Evolutionary conservation across 2,113 vertebrate species (phyloP).

Genomic region (Phaethon lepturus): DNA sequence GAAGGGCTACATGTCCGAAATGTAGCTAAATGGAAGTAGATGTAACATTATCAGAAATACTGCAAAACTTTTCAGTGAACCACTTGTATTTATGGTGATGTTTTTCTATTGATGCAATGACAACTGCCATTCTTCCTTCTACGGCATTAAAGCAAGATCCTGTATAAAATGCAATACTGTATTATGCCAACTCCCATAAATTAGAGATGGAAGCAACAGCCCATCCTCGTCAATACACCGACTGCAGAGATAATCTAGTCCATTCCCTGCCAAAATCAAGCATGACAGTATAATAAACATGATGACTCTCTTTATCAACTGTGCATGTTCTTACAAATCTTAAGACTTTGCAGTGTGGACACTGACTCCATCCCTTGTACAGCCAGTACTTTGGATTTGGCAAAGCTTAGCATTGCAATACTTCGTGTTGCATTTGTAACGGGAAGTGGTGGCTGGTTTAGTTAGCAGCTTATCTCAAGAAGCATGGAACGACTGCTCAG

Average conservation of each 20-base stretch:
- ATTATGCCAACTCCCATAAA: background rate
- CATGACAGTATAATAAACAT: rapidly evolving
- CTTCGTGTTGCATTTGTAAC: background rate
- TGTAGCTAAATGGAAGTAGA: background rate
- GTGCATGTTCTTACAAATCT: background rate
- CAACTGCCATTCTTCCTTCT: background rate
- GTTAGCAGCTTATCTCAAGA: background rate
- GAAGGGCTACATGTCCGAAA: background rate
- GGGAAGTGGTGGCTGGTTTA: background rate
- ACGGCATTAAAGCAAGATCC: background rate
- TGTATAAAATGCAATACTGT: background rate
- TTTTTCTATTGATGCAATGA: background rate
- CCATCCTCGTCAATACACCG: background rate
- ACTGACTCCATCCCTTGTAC: background rate
- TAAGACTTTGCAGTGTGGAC: background rate
- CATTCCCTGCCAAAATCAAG: background rate
- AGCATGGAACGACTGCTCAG: background rate
- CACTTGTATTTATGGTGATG: background rate
- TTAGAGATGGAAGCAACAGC: background rate
- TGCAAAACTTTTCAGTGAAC: background rate
- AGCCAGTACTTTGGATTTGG: background rate
- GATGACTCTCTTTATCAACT: background rate
- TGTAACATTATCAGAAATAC: background rate
- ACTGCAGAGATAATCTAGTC: background rate
- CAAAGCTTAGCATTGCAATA: background rate